Evolutionary conservation across 2,113 vertebrate species (phyloP).

Genomic region (Asarcornis scutulata): DNA sequence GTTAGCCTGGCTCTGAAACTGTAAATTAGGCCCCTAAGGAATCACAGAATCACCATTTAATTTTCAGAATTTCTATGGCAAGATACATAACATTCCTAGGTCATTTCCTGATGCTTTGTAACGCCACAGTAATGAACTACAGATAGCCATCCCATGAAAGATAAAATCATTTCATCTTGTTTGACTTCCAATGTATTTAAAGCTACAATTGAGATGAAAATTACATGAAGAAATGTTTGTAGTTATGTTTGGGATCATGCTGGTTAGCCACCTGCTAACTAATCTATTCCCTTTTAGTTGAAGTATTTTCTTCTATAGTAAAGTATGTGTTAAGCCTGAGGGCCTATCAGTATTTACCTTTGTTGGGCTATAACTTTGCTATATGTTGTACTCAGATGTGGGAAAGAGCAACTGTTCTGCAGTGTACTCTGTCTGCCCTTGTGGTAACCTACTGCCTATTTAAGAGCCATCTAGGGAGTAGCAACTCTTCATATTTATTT

Average conservation of each 20-base stretch:
- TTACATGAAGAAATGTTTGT: constrained; percentile 16
- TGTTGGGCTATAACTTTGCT: background rate
- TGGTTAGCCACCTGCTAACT: constrained; percentile 66
- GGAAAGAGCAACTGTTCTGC: background rate
- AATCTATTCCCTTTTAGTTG: constrained; percentile 21
- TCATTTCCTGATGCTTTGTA: background rate
- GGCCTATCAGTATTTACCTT: background rate
- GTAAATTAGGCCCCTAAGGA: constrained; percentile 46
- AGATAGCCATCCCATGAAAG: background rate
- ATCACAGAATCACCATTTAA: constrained; percentile 36
- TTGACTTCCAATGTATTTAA: constrained; percentile 47
- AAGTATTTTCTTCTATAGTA: constrained; percentile 15
- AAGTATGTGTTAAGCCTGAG: background rate
- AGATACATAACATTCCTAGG: background rate
- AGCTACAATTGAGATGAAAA: constrained; percentile 20
- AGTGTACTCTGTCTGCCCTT: background rate
- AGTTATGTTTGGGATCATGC: constrained; percentile 24
- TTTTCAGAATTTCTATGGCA: constrained; percentile 10
- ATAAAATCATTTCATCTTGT: constrained; percentile 4
- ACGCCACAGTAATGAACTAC: background rate
- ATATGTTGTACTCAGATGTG: background rate
- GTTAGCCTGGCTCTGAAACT: background rate
- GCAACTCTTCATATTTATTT: background rate
- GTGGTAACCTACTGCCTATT: background rate
- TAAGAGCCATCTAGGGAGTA: background rate